Evolutionary conservation across 2,888 invertebrate species (phyloP).

Genomic region (Aromia moschata): DNA sequence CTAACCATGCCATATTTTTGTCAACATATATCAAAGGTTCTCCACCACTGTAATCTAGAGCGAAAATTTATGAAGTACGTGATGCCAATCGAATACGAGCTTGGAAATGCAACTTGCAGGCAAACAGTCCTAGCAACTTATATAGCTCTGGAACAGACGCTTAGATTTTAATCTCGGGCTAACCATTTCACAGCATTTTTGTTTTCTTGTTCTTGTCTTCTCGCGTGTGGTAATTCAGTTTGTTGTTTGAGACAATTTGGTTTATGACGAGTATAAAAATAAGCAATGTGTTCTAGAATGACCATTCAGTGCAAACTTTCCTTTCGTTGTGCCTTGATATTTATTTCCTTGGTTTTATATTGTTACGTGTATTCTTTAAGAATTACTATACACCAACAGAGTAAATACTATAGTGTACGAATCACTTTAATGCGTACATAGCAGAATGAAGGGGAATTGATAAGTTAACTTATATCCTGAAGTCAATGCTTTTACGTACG

Average conservation of each 20-base stretch:
- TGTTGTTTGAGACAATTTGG: background rate
- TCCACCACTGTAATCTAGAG: background rate
- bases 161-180: slow-evolving; percentile 8
- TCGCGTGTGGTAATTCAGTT: background rate
- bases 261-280: background rate
- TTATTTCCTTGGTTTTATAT: background rate
- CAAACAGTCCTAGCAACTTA: slow-evolving; percentile 13
- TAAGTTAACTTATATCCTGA: too few species aligned
- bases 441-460: too few species aligned
- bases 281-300: background rate
- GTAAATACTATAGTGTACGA: too few species aligned
- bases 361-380: background rate
- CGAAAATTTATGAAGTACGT: background rate
- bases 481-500: too few species aligned
- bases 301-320: background rate
- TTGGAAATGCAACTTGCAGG: slow-evolving; percentile 8
- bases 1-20: too few species aligned
- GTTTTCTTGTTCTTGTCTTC: background rate
- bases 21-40: too few species aligned
- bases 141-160: slow-evolving; percentile 5
- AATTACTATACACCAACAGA: background rate
- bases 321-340: too few species aligned
- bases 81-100: background rate
- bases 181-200: background rate
- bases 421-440: too few species aligned